These are phyloP conservation scores for Glossosoma conforme DNA, from an alignment of 1,140 invertebrate species.

Conservation along the genomic window DNA sequence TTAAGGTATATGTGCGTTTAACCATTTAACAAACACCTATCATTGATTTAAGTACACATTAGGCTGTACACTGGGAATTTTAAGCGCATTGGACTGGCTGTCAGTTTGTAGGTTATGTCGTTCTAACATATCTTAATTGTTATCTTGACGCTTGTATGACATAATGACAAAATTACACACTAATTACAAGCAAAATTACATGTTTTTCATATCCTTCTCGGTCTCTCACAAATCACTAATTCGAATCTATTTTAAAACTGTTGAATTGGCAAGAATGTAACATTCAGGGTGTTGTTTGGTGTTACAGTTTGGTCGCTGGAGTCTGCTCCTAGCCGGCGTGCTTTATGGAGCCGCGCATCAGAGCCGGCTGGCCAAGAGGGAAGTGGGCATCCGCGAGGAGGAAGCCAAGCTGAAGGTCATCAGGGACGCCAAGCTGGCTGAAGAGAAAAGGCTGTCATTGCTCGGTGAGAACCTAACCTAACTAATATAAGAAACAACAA, in stretches of 20 bases:
- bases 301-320: conserved; percentile 68
- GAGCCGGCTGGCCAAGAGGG: conserved; percentile 60
- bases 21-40: no score
- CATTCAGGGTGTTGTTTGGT: conserved; percentile 1
- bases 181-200: neutral
- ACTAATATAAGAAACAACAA: no score
- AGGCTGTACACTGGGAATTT: no score
- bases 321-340: conserved; percentile 60
- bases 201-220: neutral
- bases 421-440: conserved; percentile 62
- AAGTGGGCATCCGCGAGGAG: conserved; percentile 57
- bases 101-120: neutral
- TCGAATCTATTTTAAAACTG: neutral
- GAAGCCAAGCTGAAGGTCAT: conserved; percentile 61
- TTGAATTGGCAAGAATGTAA: no score
- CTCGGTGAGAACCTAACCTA: no score
- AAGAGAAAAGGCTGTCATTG: conserved; percentile 64
- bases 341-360: conserved; percentile 68
- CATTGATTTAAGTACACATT: no score
- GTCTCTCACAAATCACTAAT: neutral
- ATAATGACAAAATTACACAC: neutral
- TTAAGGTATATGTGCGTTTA: no score
- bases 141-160: neutral
- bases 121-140: neutral
- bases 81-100: neutral